A percentile compares a stretch with the other conserved stretches of the same genome.
phyloP scores from a whole-genome alignment of 2,113 vertebrate genomes.

The Muntiacus reevesi region DNA sequence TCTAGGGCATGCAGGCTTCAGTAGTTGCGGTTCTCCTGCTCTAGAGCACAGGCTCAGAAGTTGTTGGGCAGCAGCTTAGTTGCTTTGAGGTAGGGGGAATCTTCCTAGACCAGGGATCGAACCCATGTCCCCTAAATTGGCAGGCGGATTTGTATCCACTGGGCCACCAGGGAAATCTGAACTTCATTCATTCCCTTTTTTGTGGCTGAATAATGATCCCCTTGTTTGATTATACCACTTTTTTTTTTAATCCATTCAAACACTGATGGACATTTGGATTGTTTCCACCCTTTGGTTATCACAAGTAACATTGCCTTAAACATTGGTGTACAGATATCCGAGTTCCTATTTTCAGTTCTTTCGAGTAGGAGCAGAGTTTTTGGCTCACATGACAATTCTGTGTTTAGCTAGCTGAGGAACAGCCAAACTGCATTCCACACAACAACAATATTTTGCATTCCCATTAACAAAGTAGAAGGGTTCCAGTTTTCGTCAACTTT shows the following conservation, averaged over 20 bases:
- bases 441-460: neutral
- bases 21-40: neutral
- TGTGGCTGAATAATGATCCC: neutral
- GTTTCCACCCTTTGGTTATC: neutral
- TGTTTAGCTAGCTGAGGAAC: neutral
- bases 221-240: neutral
- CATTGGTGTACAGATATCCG: neutral
- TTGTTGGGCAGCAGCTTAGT: neutral
- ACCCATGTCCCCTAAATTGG: neutral
- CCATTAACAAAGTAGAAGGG: neutral
- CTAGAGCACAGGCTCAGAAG: neutral
- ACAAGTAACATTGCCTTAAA: neutral
- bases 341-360: neutral
- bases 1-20: neutral
- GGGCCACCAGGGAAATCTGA: neutral
- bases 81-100: neutral
- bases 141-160: neutral
- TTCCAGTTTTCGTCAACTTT: neutral
- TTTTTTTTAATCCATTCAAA: neutral
- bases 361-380: neutral
- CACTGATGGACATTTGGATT: neutral
- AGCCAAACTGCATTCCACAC: neutral
- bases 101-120: neutral
- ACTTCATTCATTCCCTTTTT: neutral
- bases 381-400: neutral